Base-by-base conservation (phyloP, 2,888 invertebrate genomes). In the Tigriopus californicus region DNA sequence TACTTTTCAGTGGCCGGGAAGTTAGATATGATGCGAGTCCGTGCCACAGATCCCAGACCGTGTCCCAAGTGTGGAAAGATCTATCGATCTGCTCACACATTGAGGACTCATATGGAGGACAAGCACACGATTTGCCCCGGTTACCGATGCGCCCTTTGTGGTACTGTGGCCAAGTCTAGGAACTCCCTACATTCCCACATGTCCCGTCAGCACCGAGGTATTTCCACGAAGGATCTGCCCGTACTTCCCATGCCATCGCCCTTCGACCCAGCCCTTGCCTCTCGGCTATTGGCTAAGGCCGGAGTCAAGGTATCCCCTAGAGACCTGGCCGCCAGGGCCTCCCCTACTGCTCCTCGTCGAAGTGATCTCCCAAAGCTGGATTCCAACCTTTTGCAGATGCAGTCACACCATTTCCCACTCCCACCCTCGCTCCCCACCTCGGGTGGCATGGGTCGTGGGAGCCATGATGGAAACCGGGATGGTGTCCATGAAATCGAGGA, bases 91-190 rank as follows among this genome's bases (percentile, higher is more conserved):
- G 89, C 90, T 18, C 90, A 90, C 73, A 90, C 90, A 13, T 75
- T 90, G 65, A 78, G 89, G 64, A 90, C 90, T 33, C 90, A 90
- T 72, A 77, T 90, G 63, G 90, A 90, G 71, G 90, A 90, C 70
- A 90, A 90, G 70, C 90, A 90, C 72, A 90, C 90, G 41, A 82
- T 89, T 67, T 90, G 90, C 69, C 88, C 88, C 0, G 90, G 90
- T 57, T 90, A 89, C 70, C 79, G 90, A 57, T 90, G 90, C 71
- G 89, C 89, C 2, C 76, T 90, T 1, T 90, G 90, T 71, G 89
- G 90, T 62, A 90, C 90, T 1, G 89, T 90, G 61, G 90, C 90
- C 49, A 90, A 90, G 72, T 88, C 87, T 0, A 79, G 90, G 64
- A 90, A 90, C 73, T 88, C 88, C 0, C 76, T 90, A 59, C 90